phyloP scores from a whole-genome alignment of 1,140 invertebrate genomes.

The Hyles euphorbiae region DNA sequence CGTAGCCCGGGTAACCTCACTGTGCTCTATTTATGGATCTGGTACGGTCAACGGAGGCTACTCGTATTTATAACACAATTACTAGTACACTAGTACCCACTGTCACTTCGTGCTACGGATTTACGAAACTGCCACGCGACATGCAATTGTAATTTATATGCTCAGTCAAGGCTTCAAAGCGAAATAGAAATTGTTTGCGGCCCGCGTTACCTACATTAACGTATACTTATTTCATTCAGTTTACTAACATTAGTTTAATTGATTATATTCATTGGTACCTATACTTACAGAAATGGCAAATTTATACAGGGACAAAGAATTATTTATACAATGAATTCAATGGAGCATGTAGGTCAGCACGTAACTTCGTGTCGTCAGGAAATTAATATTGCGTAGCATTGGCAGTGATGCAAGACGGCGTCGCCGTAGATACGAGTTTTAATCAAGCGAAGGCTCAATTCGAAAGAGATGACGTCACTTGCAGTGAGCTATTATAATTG shows the following conservation, averaged over 20 bases:
- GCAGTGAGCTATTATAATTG: conserved; percentile 10
- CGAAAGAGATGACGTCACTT: conserved; percentile 48
- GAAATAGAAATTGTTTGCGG: too few relatives aligned
- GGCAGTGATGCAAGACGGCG: conserved; percentile 42
- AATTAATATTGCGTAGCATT: conserved; percentile 44
- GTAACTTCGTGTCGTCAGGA: conserved; percentile 39
- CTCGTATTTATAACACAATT: too few relatives aligned
- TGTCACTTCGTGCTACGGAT: too few relatives aligned
- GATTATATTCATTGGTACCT: too few relatives aligned
- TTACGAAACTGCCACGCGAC: too few relatives aligned
- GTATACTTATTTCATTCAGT: too few relatives aligned
- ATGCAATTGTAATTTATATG: too few relatives aligned
- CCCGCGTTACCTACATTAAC: too few relatives aligned
- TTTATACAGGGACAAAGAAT: not conserved
- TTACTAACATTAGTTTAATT: too few relatives aligned
- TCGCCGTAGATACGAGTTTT: conserved; percentile 35
- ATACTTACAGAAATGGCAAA: too few relatives aligned
- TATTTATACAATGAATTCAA: conserved; percentile 35
- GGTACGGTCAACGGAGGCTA: conserved; percentile 9
- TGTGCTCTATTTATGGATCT: conserved; percentile 32
- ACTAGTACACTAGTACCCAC: too few relatives aligned
- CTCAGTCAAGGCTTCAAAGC: too few relatives aligned
- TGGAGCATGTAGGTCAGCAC: conserved; percentile 50
- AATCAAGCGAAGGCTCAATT: conserved; percentile 36
- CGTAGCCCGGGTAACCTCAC: conserved; percentile 36